Evolutionary conservation across 2,797 vertebrate species (phyloP).

Genomic region (Acipenser ruthenus): DNA sequence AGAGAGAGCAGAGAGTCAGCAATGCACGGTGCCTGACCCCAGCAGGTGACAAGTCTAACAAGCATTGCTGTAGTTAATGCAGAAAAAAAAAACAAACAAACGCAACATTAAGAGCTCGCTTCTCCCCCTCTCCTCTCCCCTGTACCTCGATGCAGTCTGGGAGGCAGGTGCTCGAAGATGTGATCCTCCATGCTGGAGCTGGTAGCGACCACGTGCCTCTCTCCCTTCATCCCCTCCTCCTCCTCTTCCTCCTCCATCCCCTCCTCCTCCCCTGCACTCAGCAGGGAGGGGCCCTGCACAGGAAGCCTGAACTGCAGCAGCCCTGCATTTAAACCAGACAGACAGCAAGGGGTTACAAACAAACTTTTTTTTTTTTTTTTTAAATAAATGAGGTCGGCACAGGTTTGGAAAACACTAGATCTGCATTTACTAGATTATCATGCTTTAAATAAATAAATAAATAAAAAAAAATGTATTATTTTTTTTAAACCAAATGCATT

Average conservation of each 20-base stretch:
- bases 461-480: too few relatives aligned
- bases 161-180: constrained; percentile 76
- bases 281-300: constrained; percentile 28
- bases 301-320: constrained; percentile 63
- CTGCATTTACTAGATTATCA: constrained; percentile 39
- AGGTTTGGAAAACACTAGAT: constrained; percentile 63
- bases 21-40: too few relatives aligned
- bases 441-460: too few relatives aligned
- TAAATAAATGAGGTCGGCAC: constrained; percentile 22
- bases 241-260: constrained; percentile 26
- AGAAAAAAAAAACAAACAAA: background rate
- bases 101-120: background rate
- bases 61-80: background rate
- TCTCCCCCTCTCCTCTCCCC: background rate
- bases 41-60: too few relatives aligned
- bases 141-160: constrained; percentile 79
- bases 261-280: constrained; percentile 24
- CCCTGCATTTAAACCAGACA: constrained; percentile 46
- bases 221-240: constrained; percentile 27
- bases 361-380: too few relatives aligned
- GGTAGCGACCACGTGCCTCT: constrained; percentile 19
- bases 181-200: constrained; percentile 54
- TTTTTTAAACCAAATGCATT: too few relatives aligned
- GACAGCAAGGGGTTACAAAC: background rate
- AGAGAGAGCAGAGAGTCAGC: background rate